Conservation (phyloP, 2,113 vertebrate genomes). For the Pogonocichla stellata region DNA sequence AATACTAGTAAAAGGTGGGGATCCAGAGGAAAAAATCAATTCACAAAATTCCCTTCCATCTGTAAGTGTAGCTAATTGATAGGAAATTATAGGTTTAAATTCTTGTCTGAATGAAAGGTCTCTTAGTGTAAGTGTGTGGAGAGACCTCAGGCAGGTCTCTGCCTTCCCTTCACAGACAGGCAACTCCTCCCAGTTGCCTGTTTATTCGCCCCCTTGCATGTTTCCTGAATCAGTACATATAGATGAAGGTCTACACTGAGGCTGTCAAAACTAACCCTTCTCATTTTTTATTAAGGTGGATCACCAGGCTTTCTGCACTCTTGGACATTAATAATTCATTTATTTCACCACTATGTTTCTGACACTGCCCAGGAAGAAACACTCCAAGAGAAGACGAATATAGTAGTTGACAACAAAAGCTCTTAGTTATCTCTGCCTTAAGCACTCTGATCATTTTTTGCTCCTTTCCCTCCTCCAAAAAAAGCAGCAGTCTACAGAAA, state of each 20-base stretch:
- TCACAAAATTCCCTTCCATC: neutral
- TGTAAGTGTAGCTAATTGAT: neutral
- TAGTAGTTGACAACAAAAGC: neutral
- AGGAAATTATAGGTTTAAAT: neutral
- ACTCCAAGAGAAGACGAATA: neutral
- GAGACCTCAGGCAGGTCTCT: neutral
- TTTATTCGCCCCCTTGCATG: fast-evolving
- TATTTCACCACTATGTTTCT: neutral
- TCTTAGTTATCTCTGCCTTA: neutral
- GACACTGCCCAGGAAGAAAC: neutral
- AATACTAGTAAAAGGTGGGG: neutral
- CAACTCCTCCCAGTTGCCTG: neutral
- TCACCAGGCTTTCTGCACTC: neutral
- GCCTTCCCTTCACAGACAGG: neutral
- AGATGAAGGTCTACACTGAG: neutral
- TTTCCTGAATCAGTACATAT: neutral
- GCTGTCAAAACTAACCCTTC: neutral
- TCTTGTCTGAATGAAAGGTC: neutral
- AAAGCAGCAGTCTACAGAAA: neutral
- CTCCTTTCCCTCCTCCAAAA: neutral
- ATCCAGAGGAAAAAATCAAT: neutral
- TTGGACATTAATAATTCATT: neutral
- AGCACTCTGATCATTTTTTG: neutral
- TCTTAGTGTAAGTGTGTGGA: neutral
- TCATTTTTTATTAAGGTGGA: neutral